A percentile compares a stretch with the other conserved stretches of the same genome.
Conservation (phyloP, 2,888 invertebrate genomes). For the Anthrax anthrax region DNA sequence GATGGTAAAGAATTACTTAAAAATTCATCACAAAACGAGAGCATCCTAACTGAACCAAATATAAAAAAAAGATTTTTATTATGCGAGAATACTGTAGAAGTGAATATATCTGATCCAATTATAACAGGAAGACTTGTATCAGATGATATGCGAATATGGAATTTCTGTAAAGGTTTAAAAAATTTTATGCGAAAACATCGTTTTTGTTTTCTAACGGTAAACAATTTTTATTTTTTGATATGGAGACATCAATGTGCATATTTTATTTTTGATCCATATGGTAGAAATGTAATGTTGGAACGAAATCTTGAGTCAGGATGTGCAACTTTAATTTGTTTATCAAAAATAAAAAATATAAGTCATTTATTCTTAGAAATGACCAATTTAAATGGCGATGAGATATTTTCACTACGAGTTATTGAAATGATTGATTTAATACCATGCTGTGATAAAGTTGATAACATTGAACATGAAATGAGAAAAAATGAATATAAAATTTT, state of each 20-base stretch:
- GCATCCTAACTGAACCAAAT: conserved; percentile 15
- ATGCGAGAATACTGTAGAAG: conserved; percentile 21
- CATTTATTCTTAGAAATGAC: conserved; percentile 22
- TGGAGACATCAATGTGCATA: conserved; percentile 24
- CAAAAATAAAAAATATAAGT: conserved; percentile 21
- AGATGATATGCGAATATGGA: background rate
- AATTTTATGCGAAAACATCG: conserved; percentile 20
- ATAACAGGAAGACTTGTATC: conserved; percentile 9
- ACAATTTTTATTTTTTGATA: conserved; percentile 22
- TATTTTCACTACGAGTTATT: conserved; percentile 21
- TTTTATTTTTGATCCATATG: conserved; percentile 27
- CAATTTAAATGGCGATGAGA: conserved; percentile 14
- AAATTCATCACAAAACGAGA: conserved; percentile 9
- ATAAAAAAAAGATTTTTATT: conserved; percentile 22
- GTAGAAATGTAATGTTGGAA: conserved; percentile 17
- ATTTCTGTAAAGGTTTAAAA: background rate
- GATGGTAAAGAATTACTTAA: conserved; percentile 22
- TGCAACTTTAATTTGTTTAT: conserved; percentile 22
- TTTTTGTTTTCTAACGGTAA: conserved; percentile 19
- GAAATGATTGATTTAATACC: conserved; percentile 21
- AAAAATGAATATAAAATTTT: conserved; percentile 22
- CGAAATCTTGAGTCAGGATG: conserved; percentile 17
- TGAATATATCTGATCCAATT: conserved; percentile 18
- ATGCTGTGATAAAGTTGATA: conserved; percentile 18
- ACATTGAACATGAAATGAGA: conserved; percentile 10